A percentile compares a stretch with the other conserved stretches of the same genome.
phyloP scores from a whole-genome alignment of 1,140 invertebrate genomes.

The Odontomachus brunneus region DNA sequence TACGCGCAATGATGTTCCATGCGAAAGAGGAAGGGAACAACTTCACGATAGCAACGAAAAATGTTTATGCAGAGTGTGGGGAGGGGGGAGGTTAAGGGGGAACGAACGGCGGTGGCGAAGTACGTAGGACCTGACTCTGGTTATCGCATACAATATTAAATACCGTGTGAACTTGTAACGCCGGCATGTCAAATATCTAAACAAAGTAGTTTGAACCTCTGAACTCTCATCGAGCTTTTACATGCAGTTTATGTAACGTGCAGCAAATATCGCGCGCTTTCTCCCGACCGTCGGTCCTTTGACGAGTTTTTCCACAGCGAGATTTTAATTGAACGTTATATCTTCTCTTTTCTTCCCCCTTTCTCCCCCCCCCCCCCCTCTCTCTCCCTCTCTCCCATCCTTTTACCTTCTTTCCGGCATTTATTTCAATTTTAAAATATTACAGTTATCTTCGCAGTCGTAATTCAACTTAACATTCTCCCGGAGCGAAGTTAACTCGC shows the following conservation, averaged over 20 bases:
- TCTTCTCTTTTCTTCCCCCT: too few species aligned
- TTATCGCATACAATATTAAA: conserved; percentile 28
- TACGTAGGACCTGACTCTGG: neutral
- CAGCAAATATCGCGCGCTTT: conserved; percentile 33
- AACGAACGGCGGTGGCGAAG: neutral
- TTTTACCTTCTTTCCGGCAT: neutral
- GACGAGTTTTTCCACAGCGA: neutral
- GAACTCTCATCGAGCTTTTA: conserved; percentile 26
- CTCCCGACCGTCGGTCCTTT: conserved; percentile 30
- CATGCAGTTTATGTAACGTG: conserved; percentile 26
- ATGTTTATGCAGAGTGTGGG: neutral
- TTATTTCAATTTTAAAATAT: neutral
- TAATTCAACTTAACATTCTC: conserved; percentile 1
- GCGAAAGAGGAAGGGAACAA: neutral
- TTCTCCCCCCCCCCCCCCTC: too few species aligned
- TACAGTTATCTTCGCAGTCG: neutral
- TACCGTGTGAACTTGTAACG: conserved; percentile 29
- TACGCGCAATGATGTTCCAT: neutral
- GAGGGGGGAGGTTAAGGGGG: too few species aligned
- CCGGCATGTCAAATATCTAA: conserved; percentile 1
- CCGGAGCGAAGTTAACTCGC: neutral
- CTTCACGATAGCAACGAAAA: neutral
- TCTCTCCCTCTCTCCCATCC: too few species aligned
- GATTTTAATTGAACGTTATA: conserved; percentile 2
- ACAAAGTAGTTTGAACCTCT: conserved; percentile 34